Evolutionary conservation across 2,113 vertebrate species (phyloP), one percentile per base, ranked within the genome.

Genomic region (Alligator sinensis): DNA sequence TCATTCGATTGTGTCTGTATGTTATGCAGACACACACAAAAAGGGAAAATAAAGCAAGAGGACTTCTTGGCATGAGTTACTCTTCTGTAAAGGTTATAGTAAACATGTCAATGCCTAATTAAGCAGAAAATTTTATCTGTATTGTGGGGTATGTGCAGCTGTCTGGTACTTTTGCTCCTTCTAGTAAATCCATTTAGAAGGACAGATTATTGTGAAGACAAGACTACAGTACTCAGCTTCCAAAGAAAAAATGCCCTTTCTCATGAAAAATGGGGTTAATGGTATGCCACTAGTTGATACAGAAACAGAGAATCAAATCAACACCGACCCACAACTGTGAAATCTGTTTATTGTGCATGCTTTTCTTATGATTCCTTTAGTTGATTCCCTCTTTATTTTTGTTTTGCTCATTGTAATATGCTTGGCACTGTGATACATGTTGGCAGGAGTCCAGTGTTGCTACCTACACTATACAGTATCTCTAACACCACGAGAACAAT

Each of bases 71-170:
- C 95, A 95, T 1, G 72, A 97, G 96, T 94, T 97, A 95, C 90
- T 98, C 96, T 97, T 96, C 96, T 97, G 95, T 97, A 98, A 98
- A 98, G 97, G 96, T 97, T 98, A 98, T 93, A 97, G 97, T 97
- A 98, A 98, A 98, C 97, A 97, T 94, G 97, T 97, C 97, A 98
- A 98, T 97, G 97, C 92, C 95, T 98, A 98, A 98, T 98, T 98
- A 97, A 97, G 97, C 97, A 98, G 97, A 96, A 98, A 97, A 98
- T 97, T 97, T 96, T 97, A 91, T 97, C 97, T 95, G 95, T 96
- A 96, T 94, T 96, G 90, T 96, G 95, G 96, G 97, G 97, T 94
- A 93, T 94, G 95, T 95, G 72, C 91, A 92, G 93, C 93, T 97
- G 93, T 96, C 97, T 98, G 92, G 2, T 89, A 88, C 87, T 97